Base-by-base conservation (phyloP, 2,113 vertebrate species). In the Cavia porcellus region DNA sequence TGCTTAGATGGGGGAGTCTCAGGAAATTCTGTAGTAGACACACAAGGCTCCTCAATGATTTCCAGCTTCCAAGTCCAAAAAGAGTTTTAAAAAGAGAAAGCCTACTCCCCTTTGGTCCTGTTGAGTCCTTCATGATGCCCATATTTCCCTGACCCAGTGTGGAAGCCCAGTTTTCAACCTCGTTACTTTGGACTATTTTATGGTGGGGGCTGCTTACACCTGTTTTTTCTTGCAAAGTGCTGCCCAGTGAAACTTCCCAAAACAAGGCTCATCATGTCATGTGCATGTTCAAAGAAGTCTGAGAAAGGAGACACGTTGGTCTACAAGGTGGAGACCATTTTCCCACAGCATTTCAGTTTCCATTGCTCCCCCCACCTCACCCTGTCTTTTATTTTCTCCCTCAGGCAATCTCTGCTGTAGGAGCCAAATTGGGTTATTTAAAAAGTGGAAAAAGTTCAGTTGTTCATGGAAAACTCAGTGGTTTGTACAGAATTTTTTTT, bases 351-450 rank as follows among this genome's bases (percentile, higher is more conserved):
- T 82, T 52, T 86, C 38, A 38, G 10, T 91, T 80, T 88, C 45
- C n/a, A 24, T 52, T 47, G 42, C 14, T 14, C 15, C 28, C 52
- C 66, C 25, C 47, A 50, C 55, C 14, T 14, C 42, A 52, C 4
- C 38, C 70, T n/a, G 10, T 30, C 47, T 86, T 93, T 50, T 19
- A 45, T 75, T 90, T 14, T 90, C 22, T 55, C 17, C 10, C 45
- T 85, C 57, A 75, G 45, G n/a, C 17, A 94, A 64, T 4, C 50
- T 90, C 28, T 89, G 55, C 32, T 80, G 35, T 61, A 92, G 3
- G 57, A 83, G 79, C 52, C 47, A 95, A 89, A 45, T 11, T 62
- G 42, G 17, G n/a, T 75, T 94, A 75, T 72, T 93, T 61, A 24
- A 72, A 79, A 91, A 50, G 38, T 13, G 59, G 55, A 84, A 68